A percentile compares a stretch with the other conserved stretches of the same genome.
phyloP scores from a whole-genome alignment of 2,888 invertebrate genomes.

The Sphaerophoria taeniata region DNA sequence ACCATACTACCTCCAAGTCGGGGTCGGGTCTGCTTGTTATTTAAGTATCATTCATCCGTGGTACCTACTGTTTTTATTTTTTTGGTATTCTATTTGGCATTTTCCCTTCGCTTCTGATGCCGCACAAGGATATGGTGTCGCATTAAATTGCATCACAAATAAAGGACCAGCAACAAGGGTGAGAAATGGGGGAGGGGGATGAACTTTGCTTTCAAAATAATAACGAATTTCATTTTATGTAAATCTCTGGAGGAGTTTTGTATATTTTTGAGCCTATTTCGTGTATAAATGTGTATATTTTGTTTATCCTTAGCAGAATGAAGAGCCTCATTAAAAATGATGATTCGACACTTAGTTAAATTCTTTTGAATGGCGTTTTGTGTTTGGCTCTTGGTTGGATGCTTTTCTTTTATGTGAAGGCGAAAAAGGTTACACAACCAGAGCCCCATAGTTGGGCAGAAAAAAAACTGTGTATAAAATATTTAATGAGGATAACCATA shows the following conservation, averaged over 20 bases:
- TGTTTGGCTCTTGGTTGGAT: slow-evolving; percentile 28
- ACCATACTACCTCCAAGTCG: slow-evolving; percentile 11
- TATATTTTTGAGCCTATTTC: slow-evolving; percentile 27
- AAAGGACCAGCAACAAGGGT: slow-evolving; percentile 8
- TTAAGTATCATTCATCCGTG: slow-evolving; percentile 63
- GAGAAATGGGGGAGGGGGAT: neutral
- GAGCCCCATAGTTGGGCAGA: slow-evolving; percentile 2
- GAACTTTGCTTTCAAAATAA: slow-evolving; percentile 25
- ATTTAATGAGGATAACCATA: slow-evolving; percentile 58
- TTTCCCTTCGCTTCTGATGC: neutral
- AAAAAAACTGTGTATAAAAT: neutral
- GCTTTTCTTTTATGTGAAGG: slow-evolving; percentile 41
- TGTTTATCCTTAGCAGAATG: slow-evolving; percentile 53
- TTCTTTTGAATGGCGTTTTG: slow-evolving; percentile 67
- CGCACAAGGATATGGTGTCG: slow-evolving; percentile 51
- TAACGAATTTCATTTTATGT: slow-evolving; percentile 32
- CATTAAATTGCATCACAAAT: slow-evolving; percentile 63
- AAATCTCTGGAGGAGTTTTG: slow-evolving; percentile 12
- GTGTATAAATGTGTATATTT: slow-evolving; percentile 1
- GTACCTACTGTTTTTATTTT: slow-evolving; percentile 19
- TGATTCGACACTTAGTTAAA: slow-evolving; percentile 74
- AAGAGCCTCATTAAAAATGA: slow-evolving; percentile 73
- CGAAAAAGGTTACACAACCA: slow-evolving; percentile 31
- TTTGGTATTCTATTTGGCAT: neutral
- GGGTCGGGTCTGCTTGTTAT: slow-evolving; percentile 55